Conservation (phyloP, 2,797 vertebrate species). For the Pampus argenteus region DNA sequence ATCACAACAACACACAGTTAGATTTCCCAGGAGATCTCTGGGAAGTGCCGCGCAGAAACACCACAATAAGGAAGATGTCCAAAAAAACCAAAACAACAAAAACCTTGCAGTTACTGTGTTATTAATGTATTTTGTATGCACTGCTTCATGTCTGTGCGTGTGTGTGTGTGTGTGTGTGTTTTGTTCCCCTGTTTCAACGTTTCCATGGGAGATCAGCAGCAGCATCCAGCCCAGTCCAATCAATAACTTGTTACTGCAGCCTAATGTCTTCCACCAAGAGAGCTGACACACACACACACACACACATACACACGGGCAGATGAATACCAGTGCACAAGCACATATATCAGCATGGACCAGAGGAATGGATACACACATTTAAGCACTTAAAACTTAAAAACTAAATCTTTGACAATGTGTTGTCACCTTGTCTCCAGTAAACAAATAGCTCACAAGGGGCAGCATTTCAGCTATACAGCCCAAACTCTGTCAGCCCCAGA, state of each 20-base stretch:
- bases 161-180: slow-evolving; percentile 27
- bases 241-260: slow-evolving; percentile 78
- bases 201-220: slow-evolving; percentile 71
- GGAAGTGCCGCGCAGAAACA: slow-evolving; percentile 22
- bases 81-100: slow-evolving; percentile 6
- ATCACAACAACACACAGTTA: slow-evolving; percentile 29
- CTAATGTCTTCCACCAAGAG: slow-evolving; percentile 66
- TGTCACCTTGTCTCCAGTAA: slow-evolving; percentile 59
- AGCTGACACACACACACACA: slow-evolving; percentile 44
- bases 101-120: slow-evolving; percentile 13
- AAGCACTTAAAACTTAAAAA: slow-evolving; percentile 26
- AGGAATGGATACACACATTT: slow-evolving; percentile 9
- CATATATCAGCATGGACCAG: background rate
- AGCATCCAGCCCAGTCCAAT: slow-evolving; percentile 61
- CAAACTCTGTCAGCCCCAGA: slow-evolving; percentile 56
- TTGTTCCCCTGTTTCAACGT: slow-evolving; percentile 49
- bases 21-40: slow-evolving; percentile 44
- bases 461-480: slow-evolving; percentile 59
- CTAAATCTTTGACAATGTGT: slow-evolving; percentile 30
- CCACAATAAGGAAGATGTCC: slow-evolving; percentile 22
- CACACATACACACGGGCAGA: slow-evolving; percentile 10
- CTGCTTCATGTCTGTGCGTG: slow-evolving; percentile 18
- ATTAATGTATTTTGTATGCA: slow-evolving; percentile 45
- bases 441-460: slow-evolving; percentile 68
- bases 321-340: slow-evolving; percentile 21